A percentile compares a stretch with the other conserved stretches of the same genome.
Evolutionary conservation across 2,113 vertebrate species (phyloP).

Genomic region (Gymnogyps californianus): DNA sequence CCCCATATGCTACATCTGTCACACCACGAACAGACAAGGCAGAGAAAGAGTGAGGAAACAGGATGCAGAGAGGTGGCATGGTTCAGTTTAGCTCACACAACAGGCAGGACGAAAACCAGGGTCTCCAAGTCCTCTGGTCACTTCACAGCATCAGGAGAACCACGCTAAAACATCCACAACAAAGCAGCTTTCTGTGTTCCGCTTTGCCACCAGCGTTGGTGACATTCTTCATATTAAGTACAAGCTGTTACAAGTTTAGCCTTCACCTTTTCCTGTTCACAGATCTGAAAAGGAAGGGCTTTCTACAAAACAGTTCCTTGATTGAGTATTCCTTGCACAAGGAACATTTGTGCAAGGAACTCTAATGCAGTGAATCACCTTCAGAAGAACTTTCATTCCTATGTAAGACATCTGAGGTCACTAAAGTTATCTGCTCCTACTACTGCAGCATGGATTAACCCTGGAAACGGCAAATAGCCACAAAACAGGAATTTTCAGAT

Average conservation of each 20-base stretch:
- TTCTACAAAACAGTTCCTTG: background rate
- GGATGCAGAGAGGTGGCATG: background rate
- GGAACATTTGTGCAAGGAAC: background rate
- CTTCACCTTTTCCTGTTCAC: background rate
- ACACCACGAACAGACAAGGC: background rate
- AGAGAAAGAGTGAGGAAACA: background rate
- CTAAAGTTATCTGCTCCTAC: background rate
- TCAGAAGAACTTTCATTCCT: background rate
- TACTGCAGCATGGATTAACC: background rate
- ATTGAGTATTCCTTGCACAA: background rate
- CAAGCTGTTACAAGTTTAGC: background rate
- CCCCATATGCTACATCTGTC: background rate
- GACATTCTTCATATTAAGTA: background rate
- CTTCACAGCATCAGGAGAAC: background rate
- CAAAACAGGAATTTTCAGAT: background rate
- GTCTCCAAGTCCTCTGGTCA: background rate
- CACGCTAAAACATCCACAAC: background rate
- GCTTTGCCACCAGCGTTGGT: accelerated
- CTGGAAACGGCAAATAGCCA: background rate
- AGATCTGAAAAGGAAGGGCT: background rate
- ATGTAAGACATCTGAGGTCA: background rate
- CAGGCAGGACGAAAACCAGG: background rate
- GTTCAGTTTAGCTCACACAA: background rate
- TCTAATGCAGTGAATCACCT: background rate
- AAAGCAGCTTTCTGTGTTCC: background rate